A percentile compares a stretch with the other conserved stretches of the same genome.
Conservation (phyloP, 2,113 vertebrate genomes). For the Steatornis caripensis region DNA sequence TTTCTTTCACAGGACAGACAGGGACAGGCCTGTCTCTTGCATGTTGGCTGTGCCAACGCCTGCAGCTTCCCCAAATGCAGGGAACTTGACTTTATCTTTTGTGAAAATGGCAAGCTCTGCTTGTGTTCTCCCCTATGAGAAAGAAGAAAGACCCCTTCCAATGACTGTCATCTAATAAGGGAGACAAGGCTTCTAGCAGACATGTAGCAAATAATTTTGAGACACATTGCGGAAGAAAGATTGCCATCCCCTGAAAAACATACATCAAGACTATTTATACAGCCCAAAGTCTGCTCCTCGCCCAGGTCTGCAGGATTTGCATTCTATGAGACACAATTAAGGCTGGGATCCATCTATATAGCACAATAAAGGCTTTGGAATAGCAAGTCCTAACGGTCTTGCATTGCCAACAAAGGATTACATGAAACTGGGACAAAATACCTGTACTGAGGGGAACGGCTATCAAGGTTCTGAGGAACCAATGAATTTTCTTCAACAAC, state of each 20-base stretch:
- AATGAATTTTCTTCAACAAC: not conserved
- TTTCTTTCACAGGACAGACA: too few relatives aligned
- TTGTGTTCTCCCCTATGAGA: not conserved
- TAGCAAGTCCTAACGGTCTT: not conserved
- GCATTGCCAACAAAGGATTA: not conserved
- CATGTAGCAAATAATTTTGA: not conserved
- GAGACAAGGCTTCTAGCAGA: not conserved
- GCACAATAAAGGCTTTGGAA: not conserved
- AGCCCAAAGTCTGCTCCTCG: not conserved
- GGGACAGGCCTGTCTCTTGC: not conserved
- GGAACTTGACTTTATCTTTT: not conserved
- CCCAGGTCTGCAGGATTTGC: not conserved
- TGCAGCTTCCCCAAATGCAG: not conserved
- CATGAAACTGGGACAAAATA: not conserved
- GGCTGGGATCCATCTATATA: not conserved
- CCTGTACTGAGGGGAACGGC: not conserved
- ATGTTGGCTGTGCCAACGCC: not conserved
- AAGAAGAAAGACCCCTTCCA: not conserved
- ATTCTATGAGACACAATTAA: not conserved
- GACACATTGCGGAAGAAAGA: accelerated
- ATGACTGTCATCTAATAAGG: not conserved
- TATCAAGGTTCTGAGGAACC: not conserved
- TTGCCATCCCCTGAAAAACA: not conserved
- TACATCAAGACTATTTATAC: not conserved
- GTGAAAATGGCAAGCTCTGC: not conserved